Evolutionary conservation across 2,113 vertebrate species (phyloP), one percentile per base, ranked within the genome.

Genomic region (Eudyptes chrysolophus): DNA sequence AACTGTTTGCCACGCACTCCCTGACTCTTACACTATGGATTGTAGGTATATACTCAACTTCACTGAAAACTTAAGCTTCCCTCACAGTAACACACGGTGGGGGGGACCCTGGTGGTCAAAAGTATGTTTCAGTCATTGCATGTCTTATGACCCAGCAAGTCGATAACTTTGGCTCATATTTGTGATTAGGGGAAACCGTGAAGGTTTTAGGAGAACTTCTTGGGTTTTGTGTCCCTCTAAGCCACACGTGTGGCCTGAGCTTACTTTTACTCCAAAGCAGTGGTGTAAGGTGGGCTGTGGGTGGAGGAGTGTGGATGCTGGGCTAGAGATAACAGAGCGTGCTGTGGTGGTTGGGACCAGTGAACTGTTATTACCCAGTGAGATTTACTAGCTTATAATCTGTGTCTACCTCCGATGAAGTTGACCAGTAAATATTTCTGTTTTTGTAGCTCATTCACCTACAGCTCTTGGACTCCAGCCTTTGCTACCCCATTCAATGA

Each of bases 381-480:
- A 25, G 58, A 89, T 93, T 86, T 86, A 74, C 11, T 87, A 69
- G 54, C 19, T 97, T 76, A 9, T 7, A 52, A 62, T 57, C 18
- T 69, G 76, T 84, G 78, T 60, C 62, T 93, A 46, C 29, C 62
- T 87, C 55, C 7, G 29, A 17, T 71, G 81, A 94, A 94, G 86
- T 22, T 98, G 96, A 98, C 87, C 7, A n/a, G 62, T 70, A 74
- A 92, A 90, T 97, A 26, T 98, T 95, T 98, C 81, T 99, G 86
- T 97, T 97, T 94, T 98, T 98, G 60, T 98, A 99, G 99, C 99
- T 95, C 99, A 99, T 95, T 99, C 99, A 78, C 98, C 99, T 97
- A 98, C 99, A 94, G 98, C 99, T 94, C 98, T 99, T 97, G 98
- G 98, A 98, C 99, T 99, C 96, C 99, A 99, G 97, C 98, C 99